Base-by-base conservation (phyloP, 2,113 vertebrate genomes). In the Balaenoptera acutorostrata region DNA sequence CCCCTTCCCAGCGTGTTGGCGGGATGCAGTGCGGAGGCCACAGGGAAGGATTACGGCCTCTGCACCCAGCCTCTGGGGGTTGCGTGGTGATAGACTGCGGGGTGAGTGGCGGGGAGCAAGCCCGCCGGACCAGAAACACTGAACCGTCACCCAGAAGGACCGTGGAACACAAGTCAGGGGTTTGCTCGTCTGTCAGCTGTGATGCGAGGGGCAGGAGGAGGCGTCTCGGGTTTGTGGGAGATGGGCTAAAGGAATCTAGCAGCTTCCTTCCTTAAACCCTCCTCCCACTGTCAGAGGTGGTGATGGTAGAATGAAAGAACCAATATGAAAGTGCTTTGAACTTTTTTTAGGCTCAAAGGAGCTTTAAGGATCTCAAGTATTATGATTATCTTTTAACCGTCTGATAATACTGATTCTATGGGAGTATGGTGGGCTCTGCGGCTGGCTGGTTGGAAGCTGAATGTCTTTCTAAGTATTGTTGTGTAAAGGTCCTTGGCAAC, bases 321-420 rank as follows among this genome's bases (percentile, higher is more conserved):
- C 0, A 8, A 93, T 93, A 66, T 68, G 52, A 95, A 95, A 95
- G 95, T 49, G 64, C 92, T 96, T 82, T 96, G 96, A 98, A 93
- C 86, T 93, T 78, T 89, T 97, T 91, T 97, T 66, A 95, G 68
- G 66, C 78, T 96, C 82, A 97, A 93, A 97, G 80, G 64, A 52
- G 80, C 69, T 98, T 96, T 93, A 96, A 95, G 93, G 95, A 96
- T 97, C 93, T 93, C 64, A 98, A 68, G 86, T 72, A 88, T 91
- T 90, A 85, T 84, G 89, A 95, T 93, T 95, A 95, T 85, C 96
- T 97, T 92, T 96, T 88, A 96, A 55, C 74, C 18, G 2, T 57
- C 57, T 90, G 91, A 90, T 96, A 55, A 95, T 93, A 97, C 97
- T 93, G 97, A 98, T 96, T 88, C 36, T 63, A 12, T 14, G 23